A percentile compares a stretch with the other conserved stretches of the same genome.
Conservation (phyloP, 2,888 invertebrate genomes). For the Timema podura region DNA sequence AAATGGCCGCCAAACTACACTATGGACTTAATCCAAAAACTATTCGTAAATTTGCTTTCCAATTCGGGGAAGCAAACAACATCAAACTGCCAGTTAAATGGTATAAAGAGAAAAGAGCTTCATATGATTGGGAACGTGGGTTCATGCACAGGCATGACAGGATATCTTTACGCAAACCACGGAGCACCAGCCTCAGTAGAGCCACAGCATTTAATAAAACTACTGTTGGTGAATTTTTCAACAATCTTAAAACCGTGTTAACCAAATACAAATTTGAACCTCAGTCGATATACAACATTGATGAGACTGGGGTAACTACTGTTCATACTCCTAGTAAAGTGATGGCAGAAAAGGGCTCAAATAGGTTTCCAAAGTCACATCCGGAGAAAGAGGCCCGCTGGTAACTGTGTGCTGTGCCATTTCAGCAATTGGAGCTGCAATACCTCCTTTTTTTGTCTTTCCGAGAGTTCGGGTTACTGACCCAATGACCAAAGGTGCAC, state of each 20-base stretch:
- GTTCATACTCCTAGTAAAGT: slow-evolving; percentile 22
- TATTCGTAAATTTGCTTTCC: too few species aligned
- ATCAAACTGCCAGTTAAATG: too few species aligned
- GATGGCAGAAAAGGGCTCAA: slow-evolving; percentile 23
- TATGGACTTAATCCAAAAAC: too few species aligned
- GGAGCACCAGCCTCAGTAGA: slow-evolving; percentile 38
- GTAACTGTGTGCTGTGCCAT: slow-evolving; percentile 33
- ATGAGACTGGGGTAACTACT: slow-evolving; percentile 28
- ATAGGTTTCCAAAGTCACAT: slow-evolving; percentile 38
- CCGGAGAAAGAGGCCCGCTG: slow-evolving; percentile 36
- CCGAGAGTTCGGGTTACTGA: slow-evolving; percentile 31
- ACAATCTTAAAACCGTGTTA: slow-evolving; percentile 20
- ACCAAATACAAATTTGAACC: slow-evolving; percentile 22
- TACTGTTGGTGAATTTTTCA: slow-evolving; percentile 48
- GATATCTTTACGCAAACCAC: slow-evolving; percentile 36
- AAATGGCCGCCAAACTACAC: too few species aligned
- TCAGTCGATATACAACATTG: slow-evolving; percentile 26
- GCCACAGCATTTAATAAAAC: slow-evolving; percentile 36
- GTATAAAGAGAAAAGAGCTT: slow-evolving; percentile 29
- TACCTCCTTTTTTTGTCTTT: slow-evolving; percentile 37
- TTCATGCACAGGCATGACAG: slow-evolving; percentile 37
- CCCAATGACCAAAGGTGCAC: slow-evolving; percentile 30
- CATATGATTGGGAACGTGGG: slow-evolving; percentile 37
- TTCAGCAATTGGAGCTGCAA: slow-evolving; percentile 31
- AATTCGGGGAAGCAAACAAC: too few species aligned